Conservation (phyloP, 2,113 vertebrate species). For the Chlorodrepanis virens region DNA sequence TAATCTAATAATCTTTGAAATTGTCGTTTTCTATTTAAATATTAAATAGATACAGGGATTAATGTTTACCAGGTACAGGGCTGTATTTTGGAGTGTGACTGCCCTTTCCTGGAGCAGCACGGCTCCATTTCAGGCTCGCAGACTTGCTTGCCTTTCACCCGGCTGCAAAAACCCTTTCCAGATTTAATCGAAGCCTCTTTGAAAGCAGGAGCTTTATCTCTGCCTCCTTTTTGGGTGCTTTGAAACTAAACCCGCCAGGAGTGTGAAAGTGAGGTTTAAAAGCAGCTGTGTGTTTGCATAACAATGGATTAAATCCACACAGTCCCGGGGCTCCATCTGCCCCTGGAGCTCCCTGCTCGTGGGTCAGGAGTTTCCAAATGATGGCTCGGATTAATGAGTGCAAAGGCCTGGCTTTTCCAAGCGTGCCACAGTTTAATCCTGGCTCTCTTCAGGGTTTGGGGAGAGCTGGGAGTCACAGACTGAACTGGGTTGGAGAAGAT, state of each 20-base stretch:
- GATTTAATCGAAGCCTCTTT: background rate
- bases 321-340: background rate
- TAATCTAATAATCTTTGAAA: background rate
- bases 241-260: background rate
- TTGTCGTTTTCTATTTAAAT: background rate
- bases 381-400: background rate
- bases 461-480: background rate
- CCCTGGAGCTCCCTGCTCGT: background rate
- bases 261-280: background rate
- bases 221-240: background rate
- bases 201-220: background rate
- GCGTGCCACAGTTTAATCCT: background rate
- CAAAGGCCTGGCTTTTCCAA: background rate
- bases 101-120: background rate
- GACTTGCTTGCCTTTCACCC: background rate
- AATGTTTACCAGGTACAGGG: background rate
- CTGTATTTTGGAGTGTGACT: background rate
- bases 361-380: background rate
- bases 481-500: background rate
- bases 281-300: constrained; percentile 12
- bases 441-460: background rate
- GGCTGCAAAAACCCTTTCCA: background rate
- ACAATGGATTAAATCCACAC: background rate
- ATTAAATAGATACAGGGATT: background rate
- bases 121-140: background rate